Evolutionary conservation across 1,140 invertebrate genomes (phyloP).

Genomic region (Aphis gossypii): DNA sequence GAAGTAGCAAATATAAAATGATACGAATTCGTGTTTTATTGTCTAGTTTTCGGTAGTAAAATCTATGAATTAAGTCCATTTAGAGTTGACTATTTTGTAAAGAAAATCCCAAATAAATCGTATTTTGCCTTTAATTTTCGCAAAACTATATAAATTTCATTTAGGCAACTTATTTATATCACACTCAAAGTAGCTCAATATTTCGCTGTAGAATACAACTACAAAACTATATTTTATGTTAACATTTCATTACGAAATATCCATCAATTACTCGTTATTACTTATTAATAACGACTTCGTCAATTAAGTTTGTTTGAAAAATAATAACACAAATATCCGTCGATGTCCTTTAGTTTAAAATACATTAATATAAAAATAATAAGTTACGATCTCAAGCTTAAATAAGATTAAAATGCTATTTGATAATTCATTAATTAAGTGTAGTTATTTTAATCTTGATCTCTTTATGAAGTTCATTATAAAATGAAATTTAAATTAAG

Average conservation of each 20-base stretch:
- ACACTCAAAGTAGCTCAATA: background rate
- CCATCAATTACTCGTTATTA: background rate
- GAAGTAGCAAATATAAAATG: slow-evolving; percentile 5
- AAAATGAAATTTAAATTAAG: slow-evolving; percentile 47
- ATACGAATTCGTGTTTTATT: background rate
- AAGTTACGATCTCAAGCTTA: background rate
- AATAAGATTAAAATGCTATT: background rate
- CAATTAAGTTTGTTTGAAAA: background rate
- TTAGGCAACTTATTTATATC: background rate
- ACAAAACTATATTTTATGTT: background rate
- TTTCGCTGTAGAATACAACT: background rate
- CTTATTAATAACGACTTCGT: background rate
- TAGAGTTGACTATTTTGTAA: background rate
- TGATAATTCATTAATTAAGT: slow-evolving; percentile 19
- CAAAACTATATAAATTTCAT: background rate
- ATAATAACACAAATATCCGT: background rate
- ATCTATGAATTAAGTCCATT: background rate
- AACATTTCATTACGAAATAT: background rate
- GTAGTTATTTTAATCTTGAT: slow-evolving; percentile 48
- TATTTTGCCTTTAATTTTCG: background rate
- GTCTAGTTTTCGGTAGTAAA: background rate
- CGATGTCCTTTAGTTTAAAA: background rate
- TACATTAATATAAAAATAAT: background rate
- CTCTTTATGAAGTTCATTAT: slow-evolving; percentile 49
- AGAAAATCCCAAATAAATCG: background rate